Evolutionary conservation across 2,888 invertebrate species (phyloP).

Genomic region (Serripes groenlandicus): DNA sequence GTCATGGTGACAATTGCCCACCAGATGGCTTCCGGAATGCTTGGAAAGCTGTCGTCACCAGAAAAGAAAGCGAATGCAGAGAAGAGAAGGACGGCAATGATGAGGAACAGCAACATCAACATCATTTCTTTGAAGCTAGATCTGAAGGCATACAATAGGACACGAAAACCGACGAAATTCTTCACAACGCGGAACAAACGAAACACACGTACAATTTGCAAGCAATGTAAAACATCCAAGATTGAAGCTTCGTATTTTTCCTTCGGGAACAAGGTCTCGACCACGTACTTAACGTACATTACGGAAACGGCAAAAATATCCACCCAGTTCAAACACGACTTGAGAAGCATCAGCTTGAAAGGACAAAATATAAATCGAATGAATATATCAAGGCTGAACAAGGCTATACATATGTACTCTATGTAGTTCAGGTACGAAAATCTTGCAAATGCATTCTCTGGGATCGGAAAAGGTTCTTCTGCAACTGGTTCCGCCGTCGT

Average conservation of each 20-base stretch:
- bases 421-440: slow-evolving; percentile 61
- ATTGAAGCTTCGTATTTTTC: slow-evolving; percentile 71
- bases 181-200: slow-evolving; percentile 77
- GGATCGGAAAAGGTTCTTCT: slow-evolving; percentile 55
- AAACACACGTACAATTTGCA: slow-evolving; percentile 77
- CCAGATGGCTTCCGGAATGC: slow-evolving; percentile 80
- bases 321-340: slow-evolving; percentile 71
- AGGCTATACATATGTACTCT: slow-evolving; percentile 65
- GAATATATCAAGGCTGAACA: slow-evolving; percentile 77
- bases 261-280: slow-evolving; percentile 63
- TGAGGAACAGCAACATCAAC: slow-evolving; percentile 76
- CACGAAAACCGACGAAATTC: slow-evolving; percentile 78
- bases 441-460: slow-evolving; percentile 57
- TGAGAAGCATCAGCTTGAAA: slow-evolving; percentile 61
- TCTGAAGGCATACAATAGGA: slow-evolving; percentile 77
- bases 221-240: slow-evolving; percentile 72
- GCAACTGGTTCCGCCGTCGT: slow-evolving; percentile 7
- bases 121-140: slow-evolving; percentile 77
- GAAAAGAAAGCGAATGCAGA: slow-evolving; percentile 78
- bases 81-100: slow-evolving; percentile 78
- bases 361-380: slow-evolving; percentile 72
- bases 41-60: slow-evolving; percentile 71
- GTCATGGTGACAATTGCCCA: slow-evolving; percentile 83
- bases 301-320: slow-evolving; percentile 74
- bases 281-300: slow-evolving; percentile 72